These are phyloP conservation scores for Falco naumanni DNA, from an alignment of 2,797 vertebrate species.

Conservation along the genomic window DNA sequence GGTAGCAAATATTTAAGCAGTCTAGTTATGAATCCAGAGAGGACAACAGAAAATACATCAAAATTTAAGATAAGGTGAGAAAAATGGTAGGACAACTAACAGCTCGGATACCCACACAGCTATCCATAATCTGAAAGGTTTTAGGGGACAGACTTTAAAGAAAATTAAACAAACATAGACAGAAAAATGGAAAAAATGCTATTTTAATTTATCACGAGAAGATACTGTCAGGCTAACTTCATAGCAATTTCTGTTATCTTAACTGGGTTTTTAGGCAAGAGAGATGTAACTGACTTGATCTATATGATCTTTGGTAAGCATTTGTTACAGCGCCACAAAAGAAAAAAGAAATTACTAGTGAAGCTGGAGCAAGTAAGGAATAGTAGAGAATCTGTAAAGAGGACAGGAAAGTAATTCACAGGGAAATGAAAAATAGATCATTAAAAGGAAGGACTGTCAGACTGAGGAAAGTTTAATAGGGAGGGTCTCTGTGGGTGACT, in stretches of 20 bases:
- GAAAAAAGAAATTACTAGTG: neutral
- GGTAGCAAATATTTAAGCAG: neutral
- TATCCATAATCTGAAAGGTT: neutral
- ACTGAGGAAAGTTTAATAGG: neutral
- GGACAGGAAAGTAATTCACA: neutral
- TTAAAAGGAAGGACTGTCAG: neutral
- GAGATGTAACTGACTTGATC: neutral
- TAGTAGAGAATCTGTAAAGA: neutral
- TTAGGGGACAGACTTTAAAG: neutral
- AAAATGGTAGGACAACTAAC: neutral
- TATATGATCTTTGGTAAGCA: neutral
- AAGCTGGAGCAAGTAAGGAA: neutral
- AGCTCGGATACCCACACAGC: neutral
- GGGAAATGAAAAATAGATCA: neutral
- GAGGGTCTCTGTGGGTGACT: neutral
- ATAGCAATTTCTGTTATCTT: neutral
- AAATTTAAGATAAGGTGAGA: neutral
- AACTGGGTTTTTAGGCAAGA: neutral
- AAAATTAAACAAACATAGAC: neutral
- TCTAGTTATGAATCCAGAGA: neutral
- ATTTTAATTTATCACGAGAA: neutral
- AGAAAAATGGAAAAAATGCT: neutral
- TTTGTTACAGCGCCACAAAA: neutral
- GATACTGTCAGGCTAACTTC: neutral
- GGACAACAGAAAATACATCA: neutral